Evolutionary conservation across 35 echinoderm and acorn worm species (phyloP).

Genomic region (Patiria miniata): DNA sequence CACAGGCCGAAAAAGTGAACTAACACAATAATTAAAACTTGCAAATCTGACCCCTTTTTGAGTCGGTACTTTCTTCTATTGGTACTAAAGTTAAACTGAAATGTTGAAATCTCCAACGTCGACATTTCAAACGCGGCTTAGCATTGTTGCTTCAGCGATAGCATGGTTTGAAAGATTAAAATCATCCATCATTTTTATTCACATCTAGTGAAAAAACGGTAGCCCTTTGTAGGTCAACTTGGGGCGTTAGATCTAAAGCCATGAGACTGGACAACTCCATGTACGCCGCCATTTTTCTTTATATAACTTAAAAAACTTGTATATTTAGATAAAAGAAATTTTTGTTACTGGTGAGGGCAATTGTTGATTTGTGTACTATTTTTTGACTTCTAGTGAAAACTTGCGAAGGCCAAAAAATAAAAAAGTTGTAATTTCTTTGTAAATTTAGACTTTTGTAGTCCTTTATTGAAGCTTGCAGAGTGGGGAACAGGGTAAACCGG

Average conservation of each 20-base stretch:
- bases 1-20: neutral
- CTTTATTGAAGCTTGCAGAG: neutral
- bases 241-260: too few species aligned
- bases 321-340: conserved; percentile 18
- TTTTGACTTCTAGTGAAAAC: conserved; percentile 6
- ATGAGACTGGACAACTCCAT: neutral
- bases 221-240: too few species aligned
- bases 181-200: too few species aligned
- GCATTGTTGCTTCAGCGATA: too few species aligned
- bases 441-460: neutral
- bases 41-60: neutral
- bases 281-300: neutral
- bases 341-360: conserved; percentile 31
- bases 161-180: too few species aligned
- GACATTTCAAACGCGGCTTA: neutral
- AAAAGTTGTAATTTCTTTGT: conserved; percentile 30
- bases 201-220: too few species aligned
- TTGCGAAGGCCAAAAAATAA: conserved; percentile 28
- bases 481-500: too few species aligned
- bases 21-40: neutral
- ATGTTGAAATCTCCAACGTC: neutral
- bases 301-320: conserved; percentile 21
- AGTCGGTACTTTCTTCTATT: neutral
- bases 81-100: neutral
- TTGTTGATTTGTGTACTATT: conserved; percentile 23